Evolutionary conservation across 35 echinoderm and acorn worm species (phyloP).

Genomic region (Apostichopus parvimensis): DNA sequence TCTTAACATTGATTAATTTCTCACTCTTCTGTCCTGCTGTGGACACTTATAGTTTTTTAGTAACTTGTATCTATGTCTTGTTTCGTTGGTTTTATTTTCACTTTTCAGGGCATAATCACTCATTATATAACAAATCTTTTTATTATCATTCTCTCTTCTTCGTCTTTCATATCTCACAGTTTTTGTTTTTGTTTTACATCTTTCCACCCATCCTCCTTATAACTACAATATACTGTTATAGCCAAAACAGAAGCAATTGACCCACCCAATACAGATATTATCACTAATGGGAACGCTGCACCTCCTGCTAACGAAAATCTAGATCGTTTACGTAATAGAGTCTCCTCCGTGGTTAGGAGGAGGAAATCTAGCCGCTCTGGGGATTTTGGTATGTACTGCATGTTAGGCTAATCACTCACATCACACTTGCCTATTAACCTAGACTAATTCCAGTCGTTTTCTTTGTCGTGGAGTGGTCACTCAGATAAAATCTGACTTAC

Average conservation of each 20-base stretch:
- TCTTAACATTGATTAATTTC: too few relatives aligned
- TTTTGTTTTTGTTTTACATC: not conserved
- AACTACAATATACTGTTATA: not conserved
- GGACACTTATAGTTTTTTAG: too few relatives aligned
- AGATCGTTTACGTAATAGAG: conserved; percentile 57
- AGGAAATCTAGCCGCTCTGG: conserved; percentile 38
- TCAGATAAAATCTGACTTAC: too few relatives aligned
- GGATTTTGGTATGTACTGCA: conserved; percentile 60
- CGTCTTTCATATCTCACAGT: not conserved
- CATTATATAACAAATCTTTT: not conserved
- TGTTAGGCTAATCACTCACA: not conserved
- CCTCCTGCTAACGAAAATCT: conserved; percentile 54
- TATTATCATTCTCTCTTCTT: not conserved
- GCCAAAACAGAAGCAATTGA: conserved; percentile 39
- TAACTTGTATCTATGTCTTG: not conserved
- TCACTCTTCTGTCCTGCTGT: too few relatives aligned
- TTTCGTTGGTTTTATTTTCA: not conserved
- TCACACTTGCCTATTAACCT: too few relatives aligned
- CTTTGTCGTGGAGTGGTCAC: too few relatives aligned
- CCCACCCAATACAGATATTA: conserved; percentile 22
- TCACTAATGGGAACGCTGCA: conserved; percentile 27
- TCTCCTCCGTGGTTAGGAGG: conserved; percentile 39
- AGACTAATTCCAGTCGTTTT: too few relatives aligned
- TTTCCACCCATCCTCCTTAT: not conserved
- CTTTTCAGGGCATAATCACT: not conserved